Base-by-base conservation (phyloP, 2,888 invertebrate genomes). In the Petrophora chlorosata region DNA sequence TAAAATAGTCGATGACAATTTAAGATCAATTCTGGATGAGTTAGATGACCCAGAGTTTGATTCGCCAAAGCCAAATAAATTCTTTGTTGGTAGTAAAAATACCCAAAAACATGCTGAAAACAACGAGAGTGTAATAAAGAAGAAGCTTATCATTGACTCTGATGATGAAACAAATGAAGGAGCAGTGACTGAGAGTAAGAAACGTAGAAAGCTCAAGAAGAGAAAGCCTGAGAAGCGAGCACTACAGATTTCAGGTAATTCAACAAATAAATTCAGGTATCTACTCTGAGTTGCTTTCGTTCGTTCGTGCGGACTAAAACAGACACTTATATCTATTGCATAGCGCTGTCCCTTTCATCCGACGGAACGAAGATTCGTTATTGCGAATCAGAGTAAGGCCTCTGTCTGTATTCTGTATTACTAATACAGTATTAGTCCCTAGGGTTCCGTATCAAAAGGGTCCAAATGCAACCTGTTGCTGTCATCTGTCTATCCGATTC, bases 201-300 rank as follows among this genome's bases (percentile, higher is more conserved):
- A 73, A 47, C 80, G 73, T 40, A 91, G 90, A 53, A 90, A 82
- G 45, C 25, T 73, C 0, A 88, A 82, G 45, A 88, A 79, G 62
- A 81, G 68, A 42, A 85, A 76, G 45, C 56, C 62, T 0, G 79
- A 87, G 54, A 63, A 78, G 61, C 82, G 76, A 15, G 86, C 82
- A 5, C 56, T 90, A 17, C 85, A 86, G 50, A 84, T 90, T 54
- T 91, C 91, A 63, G 91, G 91, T 90, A 67, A 43, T 12, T 22
- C 0, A 19, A n/a, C n/a, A n/a, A n/a, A n/a, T n/a, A n/a, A n/a
- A n/a, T n/a, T n/a, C n/a, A n/a, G n/a, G n/a, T n/a, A n/a, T n/a
- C n/a, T n/a, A n/a, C n/a, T n/a, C n/a, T n/a, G n/a, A n/a, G n/a
- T n/a, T n/a, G n/a, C n/a, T n/a, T n/a, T n/a, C n/a, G n/a, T n/a